Base-by-base conservation (phyloP, 1,140 invertebrate species). In the Drosophila grimshawi region DNA sequence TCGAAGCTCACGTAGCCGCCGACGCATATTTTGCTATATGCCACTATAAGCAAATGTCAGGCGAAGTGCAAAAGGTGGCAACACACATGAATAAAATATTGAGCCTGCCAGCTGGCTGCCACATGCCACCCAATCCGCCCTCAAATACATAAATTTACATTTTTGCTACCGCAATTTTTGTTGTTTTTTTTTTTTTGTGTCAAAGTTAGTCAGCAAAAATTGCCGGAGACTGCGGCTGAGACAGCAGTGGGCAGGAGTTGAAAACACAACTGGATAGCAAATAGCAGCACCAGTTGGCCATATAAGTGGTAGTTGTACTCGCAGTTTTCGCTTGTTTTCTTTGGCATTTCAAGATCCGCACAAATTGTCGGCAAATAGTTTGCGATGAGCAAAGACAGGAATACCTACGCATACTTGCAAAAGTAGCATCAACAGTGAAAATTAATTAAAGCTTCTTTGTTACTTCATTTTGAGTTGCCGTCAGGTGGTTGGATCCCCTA, bases 181-280 rank as follows among this genome's bases (percentile, higher is more conserved):
- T 32, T 60, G 32, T 37, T 35, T 11, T 57, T 32, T 46, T 43
- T 11, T 49, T 32, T 46, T 39, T 48, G 33, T 49, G 39, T 45
- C 35, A 43, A 80, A 88, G 82, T 86, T 86, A 86, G 82, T 83
- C 83, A 86, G 83, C 82, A 80, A 70, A 83, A 82, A 82, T 79
- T 67, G 49, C 51, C 48, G 43, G 48, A 11, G 56, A 32, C n/a
- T 41, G 33, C 29, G 35, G 51, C 32, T n/a, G 55, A 5, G n/a
- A 8, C 19, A 48, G 4, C 30, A 39, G 27, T 11, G 30, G 41
- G 8, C 52, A 46, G 32, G 19, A 55, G 19, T 43, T 43, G 19
- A 11, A 35, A 11, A 27, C 41, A 59, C 55, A 68, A 59, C 43
- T 52, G 65, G 55, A 67, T 39, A 46, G 10, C 19, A 35, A 66